phyloP scores from a whole-genome alignment of 2,113 vertebrate species.

The Nibea coibor region DNA sequence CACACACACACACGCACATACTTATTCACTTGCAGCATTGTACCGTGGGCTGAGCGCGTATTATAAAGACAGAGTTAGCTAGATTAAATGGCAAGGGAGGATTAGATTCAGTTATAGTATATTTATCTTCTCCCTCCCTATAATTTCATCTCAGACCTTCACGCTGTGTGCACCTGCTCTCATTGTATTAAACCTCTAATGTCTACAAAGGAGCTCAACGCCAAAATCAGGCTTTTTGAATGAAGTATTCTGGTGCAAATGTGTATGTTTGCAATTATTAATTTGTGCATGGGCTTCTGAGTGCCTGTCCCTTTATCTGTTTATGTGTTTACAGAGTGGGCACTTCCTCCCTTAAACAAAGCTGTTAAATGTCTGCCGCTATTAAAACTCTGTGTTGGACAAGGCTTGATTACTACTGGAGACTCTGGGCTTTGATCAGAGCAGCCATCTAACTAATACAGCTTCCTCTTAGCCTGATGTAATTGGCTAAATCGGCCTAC shows the following conservation, averaged over 20 bases:
- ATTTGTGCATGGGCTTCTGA: neutral
- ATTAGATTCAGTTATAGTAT: slow-evolving; percentile 68
- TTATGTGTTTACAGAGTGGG: slow-evolving; percentile 47
- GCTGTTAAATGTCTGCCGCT: slow-evolving; percentile 53
- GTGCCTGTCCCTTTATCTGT: slow-evolving; percentile 10
- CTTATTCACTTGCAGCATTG: slow-evolving; percentile 49
- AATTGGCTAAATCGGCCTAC: slow-evolving; percentile 68
- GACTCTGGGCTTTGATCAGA: slow-evolving; percentile 73
- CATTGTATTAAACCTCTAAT: slow-evolving; percentile 17
- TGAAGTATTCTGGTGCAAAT: neutral
- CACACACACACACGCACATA: slow-evolving; percentile 46
- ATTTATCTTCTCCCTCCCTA: slow-evolving; percentile 43
- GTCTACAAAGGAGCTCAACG: neutral
- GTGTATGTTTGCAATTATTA: slow-evolving; percentile 1
- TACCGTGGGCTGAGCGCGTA: slow-evolving; percentile 31
- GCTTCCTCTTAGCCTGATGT: slow-evolving; percentile 69
- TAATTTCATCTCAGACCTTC: slow-evolving; percentile 41
- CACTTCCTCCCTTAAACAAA: slow-evolving; percentile 50
- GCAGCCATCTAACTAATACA: slow-evolving; percentile 61
- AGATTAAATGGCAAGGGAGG: slow-evolving; percentile 39
- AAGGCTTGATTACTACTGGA: slow-evolving; percentile 58
- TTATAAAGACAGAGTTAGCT: slow-evolving; percentile 40
- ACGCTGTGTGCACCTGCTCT: slow-evolving; percentile 52
- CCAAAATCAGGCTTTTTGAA: neutral
- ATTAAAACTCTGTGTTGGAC: slow-evolving; percentile 54